Evolutionary conservation across 1,140 invertebrate genomes (phyloP).

Genomic region (Hormaphis cornu): DNA sequence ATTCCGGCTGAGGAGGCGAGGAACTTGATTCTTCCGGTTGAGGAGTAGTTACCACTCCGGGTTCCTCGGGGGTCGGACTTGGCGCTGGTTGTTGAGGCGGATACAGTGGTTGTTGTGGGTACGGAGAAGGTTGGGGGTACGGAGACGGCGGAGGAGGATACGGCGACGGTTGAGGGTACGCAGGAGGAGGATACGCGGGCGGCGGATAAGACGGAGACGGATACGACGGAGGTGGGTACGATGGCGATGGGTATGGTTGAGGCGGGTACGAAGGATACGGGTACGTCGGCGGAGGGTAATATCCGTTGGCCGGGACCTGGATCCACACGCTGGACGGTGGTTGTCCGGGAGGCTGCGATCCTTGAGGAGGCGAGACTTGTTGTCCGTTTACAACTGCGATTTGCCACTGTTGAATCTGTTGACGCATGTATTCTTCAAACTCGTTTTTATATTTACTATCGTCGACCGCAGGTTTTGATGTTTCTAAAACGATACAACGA

Average conservation of each 20-base stretch:
- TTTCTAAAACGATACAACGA: conserved; percentile 1
- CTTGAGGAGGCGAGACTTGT: conserved; percentile 18
- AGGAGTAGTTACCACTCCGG: conserved; percentile 5
- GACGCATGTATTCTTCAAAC: conserved; percentile 24
- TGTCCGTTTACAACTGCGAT: conserved; percentile 36
- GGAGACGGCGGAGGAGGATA: conserved; percentile 32
- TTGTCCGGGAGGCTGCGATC: conserved; percentile 38
- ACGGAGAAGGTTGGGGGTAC: conserved; percentile 26
- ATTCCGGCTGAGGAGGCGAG: conserved; percentile 8
- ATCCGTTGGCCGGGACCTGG: conserved; percentile 38
- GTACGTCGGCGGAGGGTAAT: conserved; percentile 25
- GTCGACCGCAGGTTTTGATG: conserved; percentile 3
- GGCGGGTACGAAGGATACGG: conserved; percentile 34
- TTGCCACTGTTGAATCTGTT: conserved; percentile 39
- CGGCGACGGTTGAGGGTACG: conserved; percentile 31
- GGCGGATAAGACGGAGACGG: conserved; percentile 11
- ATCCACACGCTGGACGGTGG: conserved; percentile 39
- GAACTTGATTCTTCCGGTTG: conserved; percentile 9
- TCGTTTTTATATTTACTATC: conserved; percentile 12
- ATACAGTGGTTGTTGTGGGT: conserved; percentile 37
- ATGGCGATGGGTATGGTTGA: conserved; percentile 11
- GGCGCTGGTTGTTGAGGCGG: conserved; percentile 41
- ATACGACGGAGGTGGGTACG: conserved; percentile 26
- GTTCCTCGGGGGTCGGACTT: conserved; percentile 41
- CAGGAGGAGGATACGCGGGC: conserved; percentile 31